phyloP scores from a whole-genome alignment of 2,888 invertebrate species.

The Ephialtes manifestator region DNA sequence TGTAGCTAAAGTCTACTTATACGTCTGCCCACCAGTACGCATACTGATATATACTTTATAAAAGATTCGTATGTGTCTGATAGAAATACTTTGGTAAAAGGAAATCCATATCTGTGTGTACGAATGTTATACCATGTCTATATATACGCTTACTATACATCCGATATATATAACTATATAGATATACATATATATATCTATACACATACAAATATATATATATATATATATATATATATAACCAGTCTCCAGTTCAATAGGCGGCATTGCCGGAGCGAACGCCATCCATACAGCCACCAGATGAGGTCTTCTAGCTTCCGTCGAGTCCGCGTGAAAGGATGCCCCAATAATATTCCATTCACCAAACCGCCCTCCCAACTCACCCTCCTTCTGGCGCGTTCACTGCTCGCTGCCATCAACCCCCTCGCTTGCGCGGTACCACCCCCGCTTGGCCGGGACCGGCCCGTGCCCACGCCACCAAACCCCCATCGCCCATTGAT shows the following conservation, averaged over 20 bases:
- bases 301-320: conserved; percentile 86
- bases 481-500: conserved; percentile 80
- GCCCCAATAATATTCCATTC: conserved; percentile 86
- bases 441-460: conserved; percentile 71
- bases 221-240: conserved; percentile 75
- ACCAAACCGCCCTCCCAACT: conserved; percentile 79
- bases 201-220: conserved; percentile 44
- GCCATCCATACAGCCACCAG: conserved; percentile 84
- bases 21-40: conserved; percentile 22
- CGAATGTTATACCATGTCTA: conserved; percentile 20
- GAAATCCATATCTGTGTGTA: conserved; percentile 51
- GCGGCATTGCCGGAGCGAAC: conserved; percentile 83
- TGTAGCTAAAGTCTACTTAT: conserved; percentile 70
- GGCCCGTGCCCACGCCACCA: conserved; percentile 76
- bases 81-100: conserved; percentile 60
- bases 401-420: conserved; percentile 56
- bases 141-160: conserved; percentile 38
- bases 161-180: conserved; percentile 24
- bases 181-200: conserved; percentile 28
- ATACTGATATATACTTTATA: conserved; percentile 18
- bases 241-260: conserved; percentile 83
- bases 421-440: conserved; percentile 42
- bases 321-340: conserved; percentile 86
- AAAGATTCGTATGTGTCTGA: conserved; percentile 39
- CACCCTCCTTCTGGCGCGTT: conserved; percentile 63